A percentile compares a stretch with the other conserved stretches of the same genome.
Conservation (phyloP, 2,113 vertebrate genomes). For the Cyanoramphus novaezelandiae region DNA sequence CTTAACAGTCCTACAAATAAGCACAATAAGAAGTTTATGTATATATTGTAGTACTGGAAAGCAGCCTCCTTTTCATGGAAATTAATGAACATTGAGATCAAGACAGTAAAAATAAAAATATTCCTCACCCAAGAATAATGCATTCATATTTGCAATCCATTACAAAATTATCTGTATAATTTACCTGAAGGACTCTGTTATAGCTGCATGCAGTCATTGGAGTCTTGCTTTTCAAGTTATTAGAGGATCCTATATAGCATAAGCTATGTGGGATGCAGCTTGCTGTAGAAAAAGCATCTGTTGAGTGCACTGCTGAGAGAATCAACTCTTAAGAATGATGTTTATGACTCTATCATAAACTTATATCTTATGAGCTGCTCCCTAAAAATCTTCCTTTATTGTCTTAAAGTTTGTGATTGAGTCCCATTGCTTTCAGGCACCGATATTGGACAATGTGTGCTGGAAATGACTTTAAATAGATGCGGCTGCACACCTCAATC, state of each 20-base stretch:
- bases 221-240: neutral
- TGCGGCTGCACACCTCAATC: neutral
- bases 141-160: neutral
- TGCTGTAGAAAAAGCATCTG: neutral
- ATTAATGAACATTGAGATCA: neutral
- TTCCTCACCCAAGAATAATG: neutral
- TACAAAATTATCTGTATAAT: neutral
- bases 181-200: neutral
- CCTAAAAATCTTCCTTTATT: neutral
- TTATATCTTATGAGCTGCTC: neutral
- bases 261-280: neutral
- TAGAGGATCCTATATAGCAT: neutral
- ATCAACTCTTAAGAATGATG: neutral
- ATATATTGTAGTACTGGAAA: neutral
- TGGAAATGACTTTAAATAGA: neutral
- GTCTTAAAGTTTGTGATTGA: neutral
- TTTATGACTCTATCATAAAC: neutral
- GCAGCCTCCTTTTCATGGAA: neutral
- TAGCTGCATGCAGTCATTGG: neutral
- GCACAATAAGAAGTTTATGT: neutral
- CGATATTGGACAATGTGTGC: rapidly evolving
- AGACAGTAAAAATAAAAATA: neutral
- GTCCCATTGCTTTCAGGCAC: neutral
- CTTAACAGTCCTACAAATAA: neutral
- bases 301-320: neutral